Percentiles rank a stretch among this genome's conserved stretches.
Evolutionary conservation across 2,888 invertebrate genomes (phyloP).

Genomic region (Nemurella pictetii): DNA sequence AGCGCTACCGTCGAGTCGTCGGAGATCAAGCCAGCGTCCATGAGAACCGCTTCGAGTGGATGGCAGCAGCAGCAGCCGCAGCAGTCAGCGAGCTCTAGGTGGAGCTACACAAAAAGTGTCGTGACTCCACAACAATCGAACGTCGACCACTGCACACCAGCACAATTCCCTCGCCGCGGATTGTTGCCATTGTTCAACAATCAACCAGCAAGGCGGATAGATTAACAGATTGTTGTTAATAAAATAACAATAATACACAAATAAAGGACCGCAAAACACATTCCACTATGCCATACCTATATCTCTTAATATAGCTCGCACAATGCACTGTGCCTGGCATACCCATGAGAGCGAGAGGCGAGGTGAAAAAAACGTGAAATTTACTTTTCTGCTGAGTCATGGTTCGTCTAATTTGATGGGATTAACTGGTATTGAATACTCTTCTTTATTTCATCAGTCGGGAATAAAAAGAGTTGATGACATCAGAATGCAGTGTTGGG

Average conservation of each 20-base stretch:
- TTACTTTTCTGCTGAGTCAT: conserved; percentile 28
- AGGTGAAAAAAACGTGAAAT: background rate
- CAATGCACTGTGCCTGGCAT: background rate
- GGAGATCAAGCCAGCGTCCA: too few relatives aligned
- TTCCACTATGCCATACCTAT: conserved; percentile 15
- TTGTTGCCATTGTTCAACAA: background rate
- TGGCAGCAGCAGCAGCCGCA: too few relatives aligned
- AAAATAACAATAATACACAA: conserved; percentile 25
- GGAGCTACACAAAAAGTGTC: background rate
- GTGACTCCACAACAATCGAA: background rate
- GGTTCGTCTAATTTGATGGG: conserved; percentile 22
- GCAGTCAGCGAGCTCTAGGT: too few relatives aligned
- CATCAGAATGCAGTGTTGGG: background rate
- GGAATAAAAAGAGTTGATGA: conserved; percentile 10
- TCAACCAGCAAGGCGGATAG: conserved; percentile 23
- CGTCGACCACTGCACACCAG: background rate
- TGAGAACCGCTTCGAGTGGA: too few relatives aligned
- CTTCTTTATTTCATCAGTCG: background rate
- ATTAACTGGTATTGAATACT: conserved; percentile 23
- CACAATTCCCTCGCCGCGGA: background rate
- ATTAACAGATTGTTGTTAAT: conserved; percentile 29
- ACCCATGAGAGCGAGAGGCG: background rate
- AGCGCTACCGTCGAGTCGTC: too few relatives aligned
- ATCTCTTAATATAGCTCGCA: background rate
- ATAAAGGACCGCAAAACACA: conserved; percentile 10